phyloP scores from a whole-genome alignment of 2,113 vertebrate species.

The Ophiodon elongatus region DNA sequence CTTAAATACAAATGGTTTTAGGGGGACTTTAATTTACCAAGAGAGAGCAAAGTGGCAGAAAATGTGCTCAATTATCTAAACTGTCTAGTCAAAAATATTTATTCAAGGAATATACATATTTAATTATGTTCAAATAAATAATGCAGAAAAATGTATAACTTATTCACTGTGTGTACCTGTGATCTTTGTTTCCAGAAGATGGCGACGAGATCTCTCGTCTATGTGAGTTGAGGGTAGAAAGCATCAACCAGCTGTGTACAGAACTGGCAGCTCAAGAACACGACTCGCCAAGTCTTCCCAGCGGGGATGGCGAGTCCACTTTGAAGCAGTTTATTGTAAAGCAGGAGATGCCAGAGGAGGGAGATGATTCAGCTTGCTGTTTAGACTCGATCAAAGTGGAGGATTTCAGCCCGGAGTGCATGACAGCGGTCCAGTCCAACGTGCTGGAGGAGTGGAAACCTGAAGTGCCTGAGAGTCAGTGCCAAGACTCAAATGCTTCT shows the following conservation, averaged over 20 bases:
- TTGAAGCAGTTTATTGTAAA: slow-evolving; percentile 63
- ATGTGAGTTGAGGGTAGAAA: slow-evolving; percentile 42
- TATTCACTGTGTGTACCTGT: background rate
- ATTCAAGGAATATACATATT: background rate
- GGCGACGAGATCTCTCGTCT: slow-evolving; percentile 17
- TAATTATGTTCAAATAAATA: background rate
- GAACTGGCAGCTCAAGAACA: slow-evolving; percentile 8
- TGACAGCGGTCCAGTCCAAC: slow-evolving; percentile 69
- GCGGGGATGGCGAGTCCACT: background rate
- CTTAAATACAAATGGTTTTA: background rate
- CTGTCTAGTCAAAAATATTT: too few species aligned
- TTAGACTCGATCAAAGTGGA: slow-evolving; percentile 59
- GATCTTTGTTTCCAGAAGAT: slow-evolving; percentile 42
- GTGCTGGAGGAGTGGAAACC: slow-evolving; percentile 77
- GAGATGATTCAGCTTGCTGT: slow-evolving; percentile 14
- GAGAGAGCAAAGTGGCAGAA: background rate
- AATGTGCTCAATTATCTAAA: background rate
- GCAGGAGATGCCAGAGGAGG: slow-evolving; percentile 60
- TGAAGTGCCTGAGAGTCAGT: slow-evolving; percentile 52
- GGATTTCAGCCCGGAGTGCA: slow-evolving; percentile 62
- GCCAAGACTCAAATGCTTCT: slow-evolving; percentile 36
- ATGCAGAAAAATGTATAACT: background rate
- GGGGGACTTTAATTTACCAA: background rate
- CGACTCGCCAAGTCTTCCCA: background rate
- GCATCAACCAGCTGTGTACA: background rate